Evolutionary conservation across 1,140 invertebrate genomes (phyloP).

Genomic region (Drosophila repleta): DNA sequence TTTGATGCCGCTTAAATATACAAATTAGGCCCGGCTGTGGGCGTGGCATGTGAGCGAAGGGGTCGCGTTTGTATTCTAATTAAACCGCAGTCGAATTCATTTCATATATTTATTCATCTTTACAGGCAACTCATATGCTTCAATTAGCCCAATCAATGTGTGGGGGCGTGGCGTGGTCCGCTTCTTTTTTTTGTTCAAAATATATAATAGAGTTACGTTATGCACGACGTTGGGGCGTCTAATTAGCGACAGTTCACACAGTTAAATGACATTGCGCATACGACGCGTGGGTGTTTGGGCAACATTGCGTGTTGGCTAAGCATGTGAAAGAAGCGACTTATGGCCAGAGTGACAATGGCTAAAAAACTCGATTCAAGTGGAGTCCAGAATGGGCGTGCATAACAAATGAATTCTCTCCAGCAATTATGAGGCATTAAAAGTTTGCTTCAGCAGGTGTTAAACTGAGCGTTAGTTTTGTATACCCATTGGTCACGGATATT

Average conservation of each 20-base stretch:
- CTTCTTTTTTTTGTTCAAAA: neutral
- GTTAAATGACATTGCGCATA: conserved; percentile 49
- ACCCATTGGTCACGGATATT: no score
- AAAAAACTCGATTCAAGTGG: neutral
- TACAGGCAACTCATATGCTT: conserved; percentile 24
- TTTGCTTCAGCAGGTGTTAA: no score
- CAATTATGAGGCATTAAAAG: no score
- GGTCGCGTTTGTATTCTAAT: conserved; percentile 35
- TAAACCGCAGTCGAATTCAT: conserved; percentile 42
- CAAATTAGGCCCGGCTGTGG: conserved; percentile 31
- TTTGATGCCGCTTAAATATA: conserved; percentile 55
- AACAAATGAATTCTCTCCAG: no score
- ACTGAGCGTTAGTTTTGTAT: no score
- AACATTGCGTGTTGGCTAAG: conserved; percentile 25
- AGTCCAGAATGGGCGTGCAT: no score
- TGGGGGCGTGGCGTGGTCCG: neutral
- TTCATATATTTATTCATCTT: conserved; percentile 13
- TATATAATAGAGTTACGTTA: conserved; percentile 37
- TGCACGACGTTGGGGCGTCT: conserved; percentile 51
- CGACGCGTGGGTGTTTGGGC: conserved; percentile 42
- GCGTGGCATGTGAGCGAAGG: conserved; percentile 17
- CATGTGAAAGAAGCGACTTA: neutral
- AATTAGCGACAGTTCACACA: conserved; percentile 60
- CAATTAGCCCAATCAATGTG: conserved; percentile 41
- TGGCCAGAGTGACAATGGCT: no score